Conservation (phyloP, 2,888 invertebrate genomes). For the Drosophila infuscata region DNA sequence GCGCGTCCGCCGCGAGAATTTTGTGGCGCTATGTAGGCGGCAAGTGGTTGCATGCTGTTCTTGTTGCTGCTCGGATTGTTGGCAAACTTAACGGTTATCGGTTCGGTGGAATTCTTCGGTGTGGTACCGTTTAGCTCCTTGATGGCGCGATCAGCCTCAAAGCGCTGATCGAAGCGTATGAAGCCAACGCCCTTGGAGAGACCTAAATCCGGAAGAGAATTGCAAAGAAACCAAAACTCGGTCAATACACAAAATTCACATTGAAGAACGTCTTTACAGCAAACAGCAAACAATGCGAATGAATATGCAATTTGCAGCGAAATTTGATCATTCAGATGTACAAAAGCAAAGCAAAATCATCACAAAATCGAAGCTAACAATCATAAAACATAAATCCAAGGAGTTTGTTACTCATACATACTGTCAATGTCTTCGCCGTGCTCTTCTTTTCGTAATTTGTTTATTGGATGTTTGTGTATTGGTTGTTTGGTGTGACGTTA, state of each 20-base stretch:
- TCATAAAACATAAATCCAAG: conserved; percentile 5
- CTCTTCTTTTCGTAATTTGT: conserved; percentile 21
- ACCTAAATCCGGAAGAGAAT: conserved; percentile 86
- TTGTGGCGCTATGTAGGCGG: conserved; percentile 93
- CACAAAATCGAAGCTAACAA: conserved; percentile 11
- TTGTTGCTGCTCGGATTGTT: conserved; percentile 96
- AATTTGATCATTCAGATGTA: not conserved
- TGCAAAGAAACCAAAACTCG: not conserved
- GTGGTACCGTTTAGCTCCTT: conserved; percentile 95
- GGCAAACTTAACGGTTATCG: conserved; percentile 97
- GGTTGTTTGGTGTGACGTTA: conserved; percentile 7
- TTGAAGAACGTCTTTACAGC: conserved; percentile 8
- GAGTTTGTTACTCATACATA: conserved; percentile 38
- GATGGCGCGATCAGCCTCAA: conserved; percentile 96
- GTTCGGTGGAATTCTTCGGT: conserved; percentile 94
- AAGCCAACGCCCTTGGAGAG: conserved; percentile 97
- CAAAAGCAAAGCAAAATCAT: conserved; percentile 3
- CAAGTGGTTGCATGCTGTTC: conserved; percentile 91
- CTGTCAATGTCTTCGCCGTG: conserved; percentile 35
- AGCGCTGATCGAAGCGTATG: conserved; percentile 96
- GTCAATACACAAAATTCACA: not conserved
- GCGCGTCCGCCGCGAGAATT: conserved; percentile 88
- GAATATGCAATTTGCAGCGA: conserved; percentile 12
- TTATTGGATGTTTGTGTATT: conserved; percentile 19
- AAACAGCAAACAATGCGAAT: conserved; percentile 16